A percentile compares a stretch with the other conserved stretches of the same genome.
Conservation (phyloP, 2,888 invertebrate genomes). For the Diogma glabrata region DNA sequence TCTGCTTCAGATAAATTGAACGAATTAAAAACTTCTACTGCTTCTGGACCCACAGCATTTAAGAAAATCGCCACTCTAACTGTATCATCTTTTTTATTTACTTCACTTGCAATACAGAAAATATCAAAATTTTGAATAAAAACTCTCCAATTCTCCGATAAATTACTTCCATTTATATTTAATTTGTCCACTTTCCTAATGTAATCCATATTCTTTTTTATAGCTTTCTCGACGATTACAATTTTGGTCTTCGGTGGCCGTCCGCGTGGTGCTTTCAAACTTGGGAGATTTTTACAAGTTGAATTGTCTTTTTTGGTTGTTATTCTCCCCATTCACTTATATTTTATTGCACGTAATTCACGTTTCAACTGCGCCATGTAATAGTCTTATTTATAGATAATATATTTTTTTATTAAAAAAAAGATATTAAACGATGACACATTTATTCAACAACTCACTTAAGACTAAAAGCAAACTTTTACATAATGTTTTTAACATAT, state of each 20-base stretch:
- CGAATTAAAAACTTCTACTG: neutral
- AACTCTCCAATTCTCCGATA: constrained; percentile 21
- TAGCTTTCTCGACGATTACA: neutral
- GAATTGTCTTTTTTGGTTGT: no score
- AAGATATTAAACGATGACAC: no score
- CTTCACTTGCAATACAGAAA: constrained; percentile 21
- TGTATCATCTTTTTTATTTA: constrained; percentile 10
- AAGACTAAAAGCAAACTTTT: no score
- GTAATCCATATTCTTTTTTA: constrained; percentile 15
- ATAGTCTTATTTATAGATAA: no score
- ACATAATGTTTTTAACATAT: no score
- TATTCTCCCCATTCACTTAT: no score
- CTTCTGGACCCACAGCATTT: neutral
- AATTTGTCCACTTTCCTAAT: constrained; percentile 16
- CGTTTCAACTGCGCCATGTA: no score
- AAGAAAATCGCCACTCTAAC: neutral
- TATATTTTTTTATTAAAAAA: no score
- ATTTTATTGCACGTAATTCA: no score
- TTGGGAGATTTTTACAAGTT: no score
- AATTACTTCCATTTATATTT: constrained; percentile 17
- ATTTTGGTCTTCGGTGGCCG: constrained; percentile 13
- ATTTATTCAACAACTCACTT: no score
- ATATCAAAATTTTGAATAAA: constrained; percentile 21
- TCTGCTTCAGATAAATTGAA: neutral
- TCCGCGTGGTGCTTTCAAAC: constrained; percentile 12